These are phyloP conservation scores for Drepanosiphum platanoidis DNA, from an alignment of 2,888 invertebrate genomes.

Conservation along the genomic window DNA sequence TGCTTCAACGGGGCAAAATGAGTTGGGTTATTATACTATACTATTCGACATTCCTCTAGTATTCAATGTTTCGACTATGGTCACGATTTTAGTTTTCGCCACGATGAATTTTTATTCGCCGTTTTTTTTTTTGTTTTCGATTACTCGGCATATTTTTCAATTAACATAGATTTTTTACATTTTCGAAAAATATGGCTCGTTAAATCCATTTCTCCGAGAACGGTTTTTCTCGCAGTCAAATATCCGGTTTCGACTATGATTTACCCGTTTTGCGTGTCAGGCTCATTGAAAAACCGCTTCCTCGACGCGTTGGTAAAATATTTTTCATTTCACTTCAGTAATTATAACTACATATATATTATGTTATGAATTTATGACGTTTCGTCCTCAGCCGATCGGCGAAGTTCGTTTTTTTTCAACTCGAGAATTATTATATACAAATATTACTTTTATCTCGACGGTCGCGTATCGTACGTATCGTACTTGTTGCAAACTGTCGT, in stretches of 20 bases:
- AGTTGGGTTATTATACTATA: no score
- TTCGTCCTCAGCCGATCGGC: no score
- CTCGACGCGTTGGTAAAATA: not conserved
- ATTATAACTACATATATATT: not conserved
- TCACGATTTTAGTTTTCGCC: no score
- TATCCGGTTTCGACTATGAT: slow-evolving; percentile 48
- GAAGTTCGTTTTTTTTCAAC: no score
- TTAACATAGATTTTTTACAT: not conserved
- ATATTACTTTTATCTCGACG: no score
- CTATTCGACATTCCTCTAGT: no score
- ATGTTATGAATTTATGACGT: not conserved
- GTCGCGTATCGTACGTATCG: no score
- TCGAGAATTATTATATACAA: no score
- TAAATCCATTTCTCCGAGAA: slow-evolving; percentile 8
- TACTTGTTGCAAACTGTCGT: no score
- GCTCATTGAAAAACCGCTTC: slow-evolving; percentile 10
- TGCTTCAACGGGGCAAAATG: no score
- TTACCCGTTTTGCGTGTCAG: slow-evolving; percentile 47
- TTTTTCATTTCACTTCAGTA: not conserved
- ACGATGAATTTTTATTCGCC: no score
- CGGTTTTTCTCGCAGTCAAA: not conserved
- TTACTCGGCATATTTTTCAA: not conserved
- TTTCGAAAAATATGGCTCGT: slow-evolving; percentile 2
- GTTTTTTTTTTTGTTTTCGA: slow-evolving; percentile 3
- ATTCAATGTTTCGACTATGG: no score